A percentile compares a stretch with the other conserved stretches of the same genome.
Conservation (phyloP, 2,113 vertebrate genomes). For the Rhizomys pruinosus region DNA sequence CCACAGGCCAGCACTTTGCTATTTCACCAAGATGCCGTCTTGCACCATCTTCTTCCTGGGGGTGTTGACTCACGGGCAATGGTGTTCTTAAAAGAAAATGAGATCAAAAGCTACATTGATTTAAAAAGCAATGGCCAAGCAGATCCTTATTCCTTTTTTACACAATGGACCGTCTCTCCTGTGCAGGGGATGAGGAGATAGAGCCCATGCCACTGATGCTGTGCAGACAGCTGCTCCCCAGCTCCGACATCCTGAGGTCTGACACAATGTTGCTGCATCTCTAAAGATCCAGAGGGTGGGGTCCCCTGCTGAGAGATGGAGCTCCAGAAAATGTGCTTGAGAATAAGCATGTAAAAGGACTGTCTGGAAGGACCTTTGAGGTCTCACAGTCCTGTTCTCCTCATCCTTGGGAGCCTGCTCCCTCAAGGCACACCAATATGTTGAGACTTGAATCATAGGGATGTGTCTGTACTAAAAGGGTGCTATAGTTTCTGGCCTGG, state of each 20-base stretch:
- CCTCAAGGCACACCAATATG: fast-evolving
- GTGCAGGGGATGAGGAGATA: neutral
- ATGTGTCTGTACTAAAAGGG: fast-evolving
- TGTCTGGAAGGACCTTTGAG: neutral
- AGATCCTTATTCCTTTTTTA: neutral
- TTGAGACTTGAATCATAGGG: neutral
- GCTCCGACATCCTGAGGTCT: neutral
- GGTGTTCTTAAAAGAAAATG: neutral
- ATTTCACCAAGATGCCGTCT: neutral
- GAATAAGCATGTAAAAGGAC: neutral
- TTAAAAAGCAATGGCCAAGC: constrained; percentile 48
- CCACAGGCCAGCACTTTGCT: neutral
- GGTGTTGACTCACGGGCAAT: neutral
- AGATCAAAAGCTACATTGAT: constrained; percentile 17
- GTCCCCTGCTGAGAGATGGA: neutral
- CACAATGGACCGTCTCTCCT: neutral
- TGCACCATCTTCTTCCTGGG: neutral
- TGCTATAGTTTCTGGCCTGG: neutral
- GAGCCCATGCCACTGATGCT: neutral
- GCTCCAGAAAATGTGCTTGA: neutral
- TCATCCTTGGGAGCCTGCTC: fast-evolving
- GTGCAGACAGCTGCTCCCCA: neutral
- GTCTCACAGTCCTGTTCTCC: neutral
- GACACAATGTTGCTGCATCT: neutral
- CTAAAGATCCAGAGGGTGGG: neutral